Base-by-base conservation (phyloP, 2,888 invertebrate species). In the Sesia bembeciformis region DNA sequence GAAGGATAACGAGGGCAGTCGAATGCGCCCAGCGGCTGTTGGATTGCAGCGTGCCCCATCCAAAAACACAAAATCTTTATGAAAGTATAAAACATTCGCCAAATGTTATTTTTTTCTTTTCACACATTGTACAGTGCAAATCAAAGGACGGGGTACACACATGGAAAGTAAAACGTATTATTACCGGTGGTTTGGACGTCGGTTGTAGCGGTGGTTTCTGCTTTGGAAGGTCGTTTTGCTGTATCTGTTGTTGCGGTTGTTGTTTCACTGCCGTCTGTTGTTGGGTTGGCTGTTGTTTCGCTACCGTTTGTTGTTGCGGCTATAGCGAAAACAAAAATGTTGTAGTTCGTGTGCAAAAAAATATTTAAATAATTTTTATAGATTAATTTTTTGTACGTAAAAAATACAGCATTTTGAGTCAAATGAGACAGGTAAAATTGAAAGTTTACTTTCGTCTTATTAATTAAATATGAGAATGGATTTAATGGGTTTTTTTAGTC, bases 151-250 rank as follows among this genome's bases (percentile, higher is more conserved):
- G n/a, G 23, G n/a, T 8, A 39, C 4, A 41, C 49, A 23, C 23
- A 23, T 23, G 23, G 2, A 23, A 23, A 23, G 23, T 23, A 2
- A 23, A 7, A 42, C 8, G 5, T 23, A 23, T 53, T 65, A 70
- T 71, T 54, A 80, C 80, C 55, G 81, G 81, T 4, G 81, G 81
- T 40, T 72, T 72, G 3, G 74, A 58, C 5, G 57, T 56, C 40
- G 60, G 59, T 54, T 60, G 63, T 8, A 57, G 69, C 2, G 70
- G 70, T 39, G 67, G 39, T 42, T 68, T 70, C 4, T 62, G 59
- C 39, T 63, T 65, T 6, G 7, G n/a, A 4, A 7, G n/a, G 46
- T 23, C 46, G 23, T 46, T n/a, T 23, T 46, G 46, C 40, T 58
- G 60, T 0, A 64, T 61, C 46, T 67, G 69, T 53, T 65, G 65